phyloP scores from a whole-genome alignment of 2,888 invertebrate genomes.

The Piscicola geometra region DNA sequence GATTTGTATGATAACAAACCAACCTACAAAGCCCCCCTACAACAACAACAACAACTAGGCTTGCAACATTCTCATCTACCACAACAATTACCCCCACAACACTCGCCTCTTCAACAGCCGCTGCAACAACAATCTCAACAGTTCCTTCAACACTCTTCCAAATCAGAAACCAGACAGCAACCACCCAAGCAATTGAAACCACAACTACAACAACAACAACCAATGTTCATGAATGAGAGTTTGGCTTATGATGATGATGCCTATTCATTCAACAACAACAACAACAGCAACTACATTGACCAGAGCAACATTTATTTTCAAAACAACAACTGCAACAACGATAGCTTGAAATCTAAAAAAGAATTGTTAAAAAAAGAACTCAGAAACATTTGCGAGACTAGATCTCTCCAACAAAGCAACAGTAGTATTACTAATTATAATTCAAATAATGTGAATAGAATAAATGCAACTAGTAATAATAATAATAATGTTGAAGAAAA shows the following conservation, averaged over 20 bases:
- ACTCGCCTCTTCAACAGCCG: not conserved
- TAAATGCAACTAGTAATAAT: not conserved
- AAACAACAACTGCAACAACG: not conserved
- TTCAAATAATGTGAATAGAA: not conserved
- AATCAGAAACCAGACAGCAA: not conserved
- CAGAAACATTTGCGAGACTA: constrained; percentile 32
- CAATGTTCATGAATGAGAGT: not conserved
- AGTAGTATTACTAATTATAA: not conserved
- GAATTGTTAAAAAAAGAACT: constrained; percentile 32
- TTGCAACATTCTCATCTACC: not conserved
- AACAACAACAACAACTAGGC: constrained; percentile 17
- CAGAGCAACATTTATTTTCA: not conserved
- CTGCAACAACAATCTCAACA: not conserved
- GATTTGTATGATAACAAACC: not conserved
- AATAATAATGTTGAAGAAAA: not conserved
- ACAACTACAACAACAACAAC: not conserved
- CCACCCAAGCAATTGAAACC: not conserved
- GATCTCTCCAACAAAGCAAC: constrained; percentile 22
- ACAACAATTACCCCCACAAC: not conserved
- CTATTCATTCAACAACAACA: not conserved
- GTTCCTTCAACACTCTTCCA: not conserved
- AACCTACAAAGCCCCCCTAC: not conserved
- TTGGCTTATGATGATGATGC: not conserved
- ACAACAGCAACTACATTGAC: not conserved
- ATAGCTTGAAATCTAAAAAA: not conserved